These are phyloP conservation scores for Choristoneura fumiferana DNA, from an alignment of 1,140 invertebrate species.

Conservation along the genomic window DNA sequence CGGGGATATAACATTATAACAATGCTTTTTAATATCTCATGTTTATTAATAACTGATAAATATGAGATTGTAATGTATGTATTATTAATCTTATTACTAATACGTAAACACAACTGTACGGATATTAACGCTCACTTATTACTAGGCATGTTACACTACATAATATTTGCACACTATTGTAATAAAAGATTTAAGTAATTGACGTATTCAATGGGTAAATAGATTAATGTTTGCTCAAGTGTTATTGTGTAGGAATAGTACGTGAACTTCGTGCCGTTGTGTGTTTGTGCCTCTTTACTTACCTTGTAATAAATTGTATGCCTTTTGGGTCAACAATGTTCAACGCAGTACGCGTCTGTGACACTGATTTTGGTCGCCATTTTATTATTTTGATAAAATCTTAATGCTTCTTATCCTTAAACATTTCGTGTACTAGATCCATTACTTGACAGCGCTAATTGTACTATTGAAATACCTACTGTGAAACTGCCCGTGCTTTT, in stretches of 20 bases:
- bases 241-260: background rate
- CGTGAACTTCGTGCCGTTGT: background rate
- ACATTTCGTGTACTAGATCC: too few relatives aligned
- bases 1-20: background rate
- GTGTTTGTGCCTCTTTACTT: constrained; percentile 10
- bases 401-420: too few relatives aligned
- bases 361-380: too few relatives aligned
- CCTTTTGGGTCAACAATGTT: constrained; percentile 16
- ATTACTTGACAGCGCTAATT: too few relatives aligned
- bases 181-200: background rate
- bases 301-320: background rate
- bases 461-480: too few relatives aligned
- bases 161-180: background rate
- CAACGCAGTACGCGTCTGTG: constrained; percentile 21
- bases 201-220: background rate
- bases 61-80: background rate
- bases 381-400: too few relatives aligned
- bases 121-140: constrained; percentile 11
- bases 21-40: background rate
- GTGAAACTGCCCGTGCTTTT: too few relatives aligned
- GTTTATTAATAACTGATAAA: background rate
- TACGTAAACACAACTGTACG: constrained; percentile 14
- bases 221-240: constrained; percentile 9
- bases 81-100: background rate
- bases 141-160: background rate